Evolutionary conservation across 2,888 invertebrate species (phyloP), one percentile per base, ranked within the genome.

Genomic region (Ochropacha duplaris): DNA sequence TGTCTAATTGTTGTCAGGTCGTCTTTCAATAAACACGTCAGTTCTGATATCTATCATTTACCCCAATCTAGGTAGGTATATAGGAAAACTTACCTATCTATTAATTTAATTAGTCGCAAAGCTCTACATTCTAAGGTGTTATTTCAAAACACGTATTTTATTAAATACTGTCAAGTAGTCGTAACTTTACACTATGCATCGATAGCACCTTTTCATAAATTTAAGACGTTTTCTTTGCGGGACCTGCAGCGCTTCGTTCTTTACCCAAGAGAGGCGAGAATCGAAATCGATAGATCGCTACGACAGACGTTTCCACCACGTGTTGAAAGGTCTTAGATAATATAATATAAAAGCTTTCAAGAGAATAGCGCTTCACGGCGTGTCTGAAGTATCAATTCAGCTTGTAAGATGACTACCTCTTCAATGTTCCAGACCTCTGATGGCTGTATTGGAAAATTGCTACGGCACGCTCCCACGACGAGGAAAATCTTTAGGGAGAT

Each of bases 331-430:
- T 89, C 87, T 88, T 85, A 86, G 88, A 90, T 92, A 92, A 92
- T 92, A 90, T 90, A 90, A 92, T 91, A 91, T 89, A 90, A 90
- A 91, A 92, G 89, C 92, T 92, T 91, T 92, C 90, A 91, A 90
- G 86, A 90, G 88, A 90, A 90, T 87, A 87, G 86, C 87, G 86
- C 84, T 87, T 82, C 81, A 83, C 83, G 73, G 83, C 81, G 83
- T 83, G 90, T 90, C 90, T 92, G 88, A 90, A 92, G 90, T 90
- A 91, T 90, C 90, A 91, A 90, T 91, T 90, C 89, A 86, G 83
- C 86, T 89, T 90, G 90, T 90, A 88, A 90, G 83, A 84, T 81
- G 79, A 88, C 88, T 87, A 87, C 86, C 86, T 84, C 79, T 82
- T 82, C 81, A 80, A 83, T 86, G 78, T 79, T 79, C 72, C 77